Conservation (phyloP, 1,140 invertebrate species). For the Anoplophora glabripennis region DNA sequence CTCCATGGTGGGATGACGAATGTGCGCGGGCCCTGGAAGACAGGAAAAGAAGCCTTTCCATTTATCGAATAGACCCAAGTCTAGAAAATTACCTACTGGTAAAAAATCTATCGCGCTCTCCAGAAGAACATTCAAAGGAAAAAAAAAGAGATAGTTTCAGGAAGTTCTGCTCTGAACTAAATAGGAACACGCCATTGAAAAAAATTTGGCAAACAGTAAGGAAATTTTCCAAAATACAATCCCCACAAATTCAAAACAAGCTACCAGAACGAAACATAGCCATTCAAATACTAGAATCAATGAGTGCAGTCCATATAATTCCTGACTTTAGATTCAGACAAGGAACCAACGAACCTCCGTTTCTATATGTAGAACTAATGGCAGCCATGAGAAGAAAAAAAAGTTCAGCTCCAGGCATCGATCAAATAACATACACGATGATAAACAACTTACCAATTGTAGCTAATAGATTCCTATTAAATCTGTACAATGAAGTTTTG, state of each 20-base stretch:
- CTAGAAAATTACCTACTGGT: background rate
- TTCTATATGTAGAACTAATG: background rate
- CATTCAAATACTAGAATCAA: background rate
- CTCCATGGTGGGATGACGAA: background rate
- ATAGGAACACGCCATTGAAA: background rate
- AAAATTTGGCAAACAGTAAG: background rate
- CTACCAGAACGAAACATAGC: background rate
- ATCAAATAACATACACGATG: conserved; percentile 8
- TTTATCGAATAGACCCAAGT: too few relatives aligned
- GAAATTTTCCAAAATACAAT: background rate
- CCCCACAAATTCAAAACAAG: background rate
- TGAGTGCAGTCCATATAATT: background rate
- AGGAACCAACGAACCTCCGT: background rate
- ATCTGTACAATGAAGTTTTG: conserved; percentile 4
- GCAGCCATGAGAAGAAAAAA: background rate
- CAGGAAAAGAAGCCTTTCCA: too few relatives aligned
- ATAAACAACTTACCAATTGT: conserved; percentile 3
- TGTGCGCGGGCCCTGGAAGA: too few relatives aligned
- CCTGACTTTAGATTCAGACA: background rate
- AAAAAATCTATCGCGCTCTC: background rate
- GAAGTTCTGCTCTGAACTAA: background rate
- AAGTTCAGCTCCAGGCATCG: conserved; percentile 5
- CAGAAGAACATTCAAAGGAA: background rate
- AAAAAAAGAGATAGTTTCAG: background rate
- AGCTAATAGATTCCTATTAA: background rate